Conservation (phyloP, 2,888 invertebrate genomes). For the Ptilodon capucinus region DNA sequence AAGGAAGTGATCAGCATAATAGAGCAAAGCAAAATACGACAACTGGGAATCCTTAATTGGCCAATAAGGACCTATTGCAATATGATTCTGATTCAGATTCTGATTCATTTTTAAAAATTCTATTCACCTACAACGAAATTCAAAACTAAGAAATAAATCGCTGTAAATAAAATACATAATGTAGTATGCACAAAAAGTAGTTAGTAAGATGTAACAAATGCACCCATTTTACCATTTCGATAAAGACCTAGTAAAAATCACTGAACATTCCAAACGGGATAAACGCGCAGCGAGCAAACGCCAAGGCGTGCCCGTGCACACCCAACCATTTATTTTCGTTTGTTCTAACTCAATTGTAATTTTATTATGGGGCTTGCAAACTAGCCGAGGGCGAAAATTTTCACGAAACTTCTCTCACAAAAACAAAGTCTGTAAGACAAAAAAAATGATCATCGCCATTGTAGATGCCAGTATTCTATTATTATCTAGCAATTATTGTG, state of each 20-base stretch:
- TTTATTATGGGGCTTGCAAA: slow-evolving; percentile 9
- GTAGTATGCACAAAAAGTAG: slow-evolving; percentile 11
- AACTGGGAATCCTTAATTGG: neutral
- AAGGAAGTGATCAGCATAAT: slow-evolving; percentile 51
- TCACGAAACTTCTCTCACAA: too few relatives aligned
- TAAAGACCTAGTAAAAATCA: slow-evolving; percentile 53
- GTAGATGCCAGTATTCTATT: too few relatives aligned
- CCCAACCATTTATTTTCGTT: slow-evolving; percentile 51
- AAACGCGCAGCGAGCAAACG: slow-evolving; percentile 36
- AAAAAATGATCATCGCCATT: too few relatives aligned
- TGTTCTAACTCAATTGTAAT: slow-evolving; percentile 35
- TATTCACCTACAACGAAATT: too few relatives aligned
- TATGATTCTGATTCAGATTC: too few relatives aligned
- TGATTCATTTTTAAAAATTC: too few relatives aligned
- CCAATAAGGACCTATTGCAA: neutral
- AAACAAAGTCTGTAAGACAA: too few relatives aligned
- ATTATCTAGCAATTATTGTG: too few relatives aligned
- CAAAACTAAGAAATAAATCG: too few relatives aligned
- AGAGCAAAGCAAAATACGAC: slow-evolving; percentile 34
- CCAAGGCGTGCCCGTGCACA: slow-evolving; percentile 48
- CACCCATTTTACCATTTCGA: slow-evolving; percentile 38
- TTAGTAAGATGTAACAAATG: slow-evolving; percentile 31
- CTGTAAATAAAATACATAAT: neutral
- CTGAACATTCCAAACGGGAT: slow-evolving; percentile 47
- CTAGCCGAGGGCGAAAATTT: neutral